These are phyloP conservation scores for Lagopus muta DNA, from an alignment of 2,113 vertebrate genomes.

Conservation along the genomic window DNA sequence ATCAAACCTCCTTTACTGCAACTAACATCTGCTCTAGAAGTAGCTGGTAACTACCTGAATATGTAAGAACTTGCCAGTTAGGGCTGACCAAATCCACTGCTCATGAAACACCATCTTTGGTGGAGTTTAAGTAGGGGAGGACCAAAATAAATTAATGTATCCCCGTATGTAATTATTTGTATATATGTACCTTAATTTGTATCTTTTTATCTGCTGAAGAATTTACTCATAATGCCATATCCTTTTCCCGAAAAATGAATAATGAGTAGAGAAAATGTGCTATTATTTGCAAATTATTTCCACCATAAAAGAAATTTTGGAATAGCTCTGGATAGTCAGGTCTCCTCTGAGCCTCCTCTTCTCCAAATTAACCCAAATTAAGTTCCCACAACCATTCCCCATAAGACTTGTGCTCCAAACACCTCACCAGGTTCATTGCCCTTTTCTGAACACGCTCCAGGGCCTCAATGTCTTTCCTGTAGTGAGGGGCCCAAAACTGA, in stretches of 20 bases:
- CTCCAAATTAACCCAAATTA: not conserved
- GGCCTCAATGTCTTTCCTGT: not conserved
- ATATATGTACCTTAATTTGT: not conserved
- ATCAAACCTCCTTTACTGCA: not conserved
- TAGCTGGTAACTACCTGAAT: not conserved
- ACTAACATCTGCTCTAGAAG: not conserved
- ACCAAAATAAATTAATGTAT: not conserved
- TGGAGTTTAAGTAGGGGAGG: fast-evolving
- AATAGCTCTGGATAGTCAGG: not conserved
- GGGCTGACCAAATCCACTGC: not conserved
- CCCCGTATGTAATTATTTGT: not conserved
- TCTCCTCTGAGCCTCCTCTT: not conserved
- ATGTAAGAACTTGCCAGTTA: not conserved
- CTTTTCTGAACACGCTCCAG: not conserved
- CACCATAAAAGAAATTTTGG: not conserved
- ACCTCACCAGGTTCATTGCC: not conserved
- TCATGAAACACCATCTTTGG: not conserved
- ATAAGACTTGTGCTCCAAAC: no score
- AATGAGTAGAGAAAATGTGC: not conserved
- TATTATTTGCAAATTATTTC: not conserved
- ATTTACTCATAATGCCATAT: not conserved
- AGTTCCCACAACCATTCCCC: not conserved
- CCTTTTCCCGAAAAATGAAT: not conserved
- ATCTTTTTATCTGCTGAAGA: not conserved
- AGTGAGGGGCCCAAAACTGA: not conserved